Percentiles rank a stretch among this genome's conserved stretches.
These are phyloP conservation scores for Melierax canorus DNA, from an alignment of 2,113 vertebrate genomes.

Conservation along the genomic window DNA sequence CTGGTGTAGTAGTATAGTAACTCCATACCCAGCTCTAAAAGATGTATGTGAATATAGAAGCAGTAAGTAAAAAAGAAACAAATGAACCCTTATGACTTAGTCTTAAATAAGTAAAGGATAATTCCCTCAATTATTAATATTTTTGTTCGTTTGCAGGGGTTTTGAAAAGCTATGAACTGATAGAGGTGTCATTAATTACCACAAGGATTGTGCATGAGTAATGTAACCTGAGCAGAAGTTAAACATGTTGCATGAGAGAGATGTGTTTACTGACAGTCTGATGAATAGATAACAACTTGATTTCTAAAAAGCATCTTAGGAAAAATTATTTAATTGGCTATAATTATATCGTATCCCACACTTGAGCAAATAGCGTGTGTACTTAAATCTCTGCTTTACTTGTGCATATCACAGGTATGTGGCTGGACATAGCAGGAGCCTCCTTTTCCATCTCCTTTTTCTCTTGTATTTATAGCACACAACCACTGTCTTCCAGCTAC, in stretches of 20 bases:
- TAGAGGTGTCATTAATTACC: not conserved
- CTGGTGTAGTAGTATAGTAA: not conserved
- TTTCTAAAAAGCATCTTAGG: slow-evolving; percentile 4
- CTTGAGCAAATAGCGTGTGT: not conserved
- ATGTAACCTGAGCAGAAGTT: slow-evolving; percentile 8
- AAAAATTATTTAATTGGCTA: slow-evolving; percentile 25
- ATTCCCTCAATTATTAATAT: not conserved
- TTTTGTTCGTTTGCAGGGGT: not conserved
- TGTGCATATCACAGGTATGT: not conserved
- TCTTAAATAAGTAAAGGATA: not conserved
- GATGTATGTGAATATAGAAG: not conserved
- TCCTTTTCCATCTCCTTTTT: not conserved
- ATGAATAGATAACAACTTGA: slow-evolving; percentile 33
- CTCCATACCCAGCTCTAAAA: not conserved
- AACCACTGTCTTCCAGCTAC: not conserved
- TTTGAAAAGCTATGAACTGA: not conserved
- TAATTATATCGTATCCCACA: not conserved
- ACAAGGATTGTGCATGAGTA: not conserved
- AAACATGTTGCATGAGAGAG: not conserved
- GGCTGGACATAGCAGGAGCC: not conserved
- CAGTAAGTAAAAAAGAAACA: not conserved
- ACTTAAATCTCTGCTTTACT: not conserved
- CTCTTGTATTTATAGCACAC: not conserved
- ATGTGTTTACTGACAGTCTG: slow-evolving; percentile 24
- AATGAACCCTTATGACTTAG: not conserved